phyloP scores from a whole-genome alignment of 2,797 vertebrate genomes.

The Acestrorhynchus altus region DNA sequence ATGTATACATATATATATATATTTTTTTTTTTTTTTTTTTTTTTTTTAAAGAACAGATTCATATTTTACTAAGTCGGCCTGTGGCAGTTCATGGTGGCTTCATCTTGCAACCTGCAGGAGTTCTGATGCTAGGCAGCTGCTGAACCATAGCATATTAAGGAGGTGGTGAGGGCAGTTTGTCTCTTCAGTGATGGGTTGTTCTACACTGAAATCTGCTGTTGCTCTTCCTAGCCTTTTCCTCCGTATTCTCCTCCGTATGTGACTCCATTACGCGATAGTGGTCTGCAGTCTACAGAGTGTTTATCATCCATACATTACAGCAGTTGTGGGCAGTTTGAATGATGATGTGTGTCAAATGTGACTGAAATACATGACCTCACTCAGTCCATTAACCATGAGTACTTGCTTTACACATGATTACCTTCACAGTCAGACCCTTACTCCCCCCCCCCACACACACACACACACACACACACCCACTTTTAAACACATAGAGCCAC shows the following conservation, averaged over 20 bases:
- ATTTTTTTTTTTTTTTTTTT: too few relatives aligned
- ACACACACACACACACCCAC: conserved; percentile 13
- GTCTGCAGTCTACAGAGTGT: neutral
- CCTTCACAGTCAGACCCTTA: conserved; percentile 20
- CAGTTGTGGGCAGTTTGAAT: conserved; percentile 13
- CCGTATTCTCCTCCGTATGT: neutral
- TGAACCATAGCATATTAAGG: too few relatives aligned
- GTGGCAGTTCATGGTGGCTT: too few relatives aligned
- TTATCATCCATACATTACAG: conserved; percentile 8
- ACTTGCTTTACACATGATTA: conserved; percentile 37
- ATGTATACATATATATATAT: too few relatives aligned
- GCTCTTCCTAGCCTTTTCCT: neutral
- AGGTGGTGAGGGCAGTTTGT: neutral
- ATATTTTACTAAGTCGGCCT: too few relatives aligned
- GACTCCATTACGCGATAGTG: neutral
- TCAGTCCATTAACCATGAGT: conserved; percentile 31
- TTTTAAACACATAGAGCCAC: conserved; percentile 22
- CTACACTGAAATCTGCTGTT: neutral
- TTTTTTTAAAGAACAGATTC: too few relatives aligned
- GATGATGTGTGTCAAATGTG: conserved; percentile 29
- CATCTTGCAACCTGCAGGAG: too few relatives aligned
- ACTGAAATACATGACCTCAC: conserved; percentile 25
- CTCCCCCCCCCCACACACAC: neutral
- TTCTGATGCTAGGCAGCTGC: too few relatives aligned
- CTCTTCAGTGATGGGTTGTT: too few relatives aligned